Base-by-base conservation (phyloP, 2,113 vertebrate species). In the Dunckerocampus dactyliophorus region DNA sequence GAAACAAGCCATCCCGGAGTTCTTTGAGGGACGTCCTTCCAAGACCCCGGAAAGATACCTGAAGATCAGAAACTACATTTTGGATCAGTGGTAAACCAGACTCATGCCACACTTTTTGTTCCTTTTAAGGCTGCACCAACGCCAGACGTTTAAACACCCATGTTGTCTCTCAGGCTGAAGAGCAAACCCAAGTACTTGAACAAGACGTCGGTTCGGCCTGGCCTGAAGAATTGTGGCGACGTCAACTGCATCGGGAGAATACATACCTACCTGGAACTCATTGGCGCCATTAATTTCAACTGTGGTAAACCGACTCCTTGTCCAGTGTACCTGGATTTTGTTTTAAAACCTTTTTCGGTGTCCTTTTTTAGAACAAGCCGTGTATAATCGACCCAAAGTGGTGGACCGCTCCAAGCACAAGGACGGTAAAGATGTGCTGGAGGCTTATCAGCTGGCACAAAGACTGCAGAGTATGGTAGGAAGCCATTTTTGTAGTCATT, bases 171-270 rank as follows among this genome's bases (percentile, higher is more conserved):
- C 53, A 91, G 97, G 97, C 82, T 92, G 63, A 93, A 80, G 65
- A 92, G 90, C 79, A 98, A 94, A 77, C 96, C 97, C 45, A 95
- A 90, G 69, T 99, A 99, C 87, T 88, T 99, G 81, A 99, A 99
- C 84, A 99, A 99, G 88, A 99, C 97, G 0, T 98, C 95, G 0
- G 96, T 99, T 34, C 95, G 97, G 2, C 95, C 96, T 0, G 97
- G 97, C 58, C 89, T 99, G 47, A 98, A 95, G 91, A 96, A 98
- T 88, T 99, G 97, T 1, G 97, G 97, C 0, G 97, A 99, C 1
- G 97, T 99, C 17, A 99, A 99, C 92, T 99, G 96, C 83, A 99
- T 99, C 31, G 97, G 97, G 50, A 89, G 95, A 49, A 95, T 99
- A 78, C 97, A 99, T 90, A 98, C 95, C 0, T 98, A 98, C 89